Evolutionary conservation across 2,888 invertebrate genomes (phyloP).

Genomic region (Aricia artaxerxes): DNA sequence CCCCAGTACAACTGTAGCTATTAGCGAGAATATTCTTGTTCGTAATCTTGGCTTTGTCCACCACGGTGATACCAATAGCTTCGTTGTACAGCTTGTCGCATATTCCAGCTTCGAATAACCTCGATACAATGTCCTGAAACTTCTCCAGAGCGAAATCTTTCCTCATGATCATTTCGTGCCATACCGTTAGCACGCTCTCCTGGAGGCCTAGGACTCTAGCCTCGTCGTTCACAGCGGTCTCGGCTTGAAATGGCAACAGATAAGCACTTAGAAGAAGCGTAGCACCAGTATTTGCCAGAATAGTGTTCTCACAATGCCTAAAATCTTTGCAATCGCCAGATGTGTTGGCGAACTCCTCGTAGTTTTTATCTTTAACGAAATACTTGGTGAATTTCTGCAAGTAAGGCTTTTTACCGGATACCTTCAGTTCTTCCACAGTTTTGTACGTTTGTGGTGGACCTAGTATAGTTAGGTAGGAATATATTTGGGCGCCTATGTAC

Average conservation of each 20-base stretch:
- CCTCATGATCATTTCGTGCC: slow-evolving; percentile 61
- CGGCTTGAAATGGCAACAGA: slow-evolving; percentile 53
- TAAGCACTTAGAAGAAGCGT: slow-evolving; percentile 54
- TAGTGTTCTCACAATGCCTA: slow-evolving; percentile 49
- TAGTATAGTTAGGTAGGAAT: slow-evolving; percentile 60
- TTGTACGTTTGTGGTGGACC: slow-evolving; percentile 54
- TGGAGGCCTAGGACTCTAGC: slow-evolving; percentile 52
- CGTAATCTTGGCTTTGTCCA: slow-evolving; percentile 52
- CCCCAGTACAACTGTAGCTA: slow-evolving; percentile 60
- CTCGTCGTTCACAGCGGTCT: slow-evolving; percentile 57
- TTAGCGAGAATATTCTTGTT: slow-evolving; percentile 52
- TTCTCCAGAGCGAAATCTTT: slow-evolving; percentile 51
- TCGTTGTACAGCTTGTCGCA: slow-evolving; percentile 54
- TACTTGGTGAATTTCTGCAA: slow-evolving; percentile 50
- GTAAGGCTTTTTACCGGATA: slow-evolving; percentile 52
- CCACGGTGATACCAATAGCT: slow-evolving; percentile 55
- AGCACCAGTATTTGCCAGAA: slow-evolving; percentile 49
- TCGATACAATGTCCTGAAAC: slow-evolving; percentile 48
- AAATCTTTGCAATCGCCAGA: slow-evolving; percentile 53
- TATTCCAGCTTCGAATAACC: slow-evolving; percentile 64
- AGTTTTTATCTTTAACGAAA: slow-evolving; percentile 54
- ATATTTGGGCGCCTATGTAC: slow-evolving; percentile 60
- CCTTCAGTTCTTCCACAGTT: slow-evolving; percentile 54
- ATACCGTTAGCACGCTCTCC: slow-evolving; percentile 57
- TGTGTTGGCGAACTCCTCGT: slow-evolving; percentile 49